phyloP scores from a whole-genome alignment of 2,888 invertebrate species.

The Seladonia tumulorum region DNA sequence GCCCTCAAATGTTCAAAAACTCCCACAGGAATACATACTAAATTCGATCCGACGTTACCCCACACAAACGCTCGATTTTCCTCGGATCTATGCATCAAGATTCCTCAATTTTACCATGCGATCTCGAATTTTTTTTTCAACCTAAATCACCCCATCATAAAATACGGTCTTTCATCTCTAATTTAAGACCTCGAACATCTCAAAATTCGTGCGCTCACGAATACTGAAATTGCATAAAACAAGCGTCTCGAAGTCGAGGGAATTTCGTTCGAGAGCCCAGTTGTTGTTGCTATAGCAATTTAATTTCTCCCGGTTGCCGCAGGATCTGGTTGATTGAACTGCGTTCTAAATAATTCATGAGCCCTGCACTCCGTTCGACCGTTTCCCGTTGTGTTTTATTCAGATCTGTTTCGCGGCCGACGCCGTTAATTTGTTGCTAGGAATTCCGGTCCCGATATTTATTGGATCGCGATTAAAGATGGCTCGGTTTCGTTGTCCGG shows the following conservation, averaged over 20 bases:
- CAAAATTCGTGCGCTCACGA: not conserved
- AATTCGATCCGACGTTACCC: not conserved
- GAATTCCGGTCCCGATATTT: not conserved
- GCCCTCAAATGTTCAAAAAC: too few species aligned
- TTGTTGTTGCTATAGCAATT: not conserved
- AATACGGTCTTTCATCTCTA: not conserved
- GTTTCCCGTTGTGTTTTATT: not conserved
- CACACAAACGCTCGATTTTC: not conserved
- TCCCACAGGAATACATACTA: not conserved
- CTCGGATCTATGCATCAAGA: not conserved
- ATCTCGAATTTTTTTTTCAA: not conserved
- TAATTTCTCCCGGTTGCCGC: not conserved
- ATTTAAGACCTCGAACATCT: not conserved
- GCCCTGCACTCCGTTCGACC: not conserved
- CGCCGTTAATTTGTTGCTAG: not conserved
- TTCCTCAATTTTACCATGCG: not conserved
- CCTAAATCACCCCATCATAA: too few species aligned
- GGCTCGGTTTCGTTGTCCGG: conserved; percentile 11
- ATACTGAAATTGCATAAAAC: not conserved
- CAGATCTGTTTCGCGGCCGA: not conserved
- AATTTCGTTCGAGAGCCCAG: not conserved
- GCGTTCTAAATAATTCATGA: conserved; percentile 1
- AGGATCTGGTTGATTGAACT: not conserved
- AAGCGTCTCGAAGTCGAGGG: not conserved
- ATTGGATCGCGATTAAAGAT: conserved; percentile 25